phyloP scores from a whole-genome alignment of 2,113 vertebrate genomes.

The Tupaia tana region DNA sequence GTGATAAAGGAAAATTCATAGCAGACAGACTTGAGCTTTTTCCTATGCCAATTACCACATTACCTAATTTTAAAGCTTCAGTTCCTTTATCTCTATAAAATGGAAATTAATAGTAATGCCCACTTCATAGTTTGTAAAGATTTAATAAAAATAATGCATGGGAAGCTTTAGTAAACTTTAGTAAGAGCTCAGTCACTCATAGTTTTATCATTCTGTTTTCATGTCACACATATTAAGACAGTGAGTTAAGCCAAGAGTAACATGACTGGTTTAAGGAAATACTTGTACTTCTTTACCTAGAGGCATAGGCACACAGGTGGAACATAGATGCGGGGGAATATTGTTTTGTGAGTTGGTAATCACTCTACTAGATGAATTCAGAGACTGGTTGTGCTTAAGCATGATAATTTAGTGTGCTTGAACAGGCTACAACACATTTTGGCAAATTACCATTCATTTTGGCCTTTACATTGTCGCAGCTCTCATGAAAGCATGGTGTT shows the following conservation, averaged over 20 bases:
- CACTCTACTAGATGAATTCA: background rate
- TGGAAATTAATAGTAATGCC: background rate
- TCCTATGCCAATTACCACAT: background rate
- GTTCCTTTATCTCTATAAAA: slow-evolving; percentile 1
- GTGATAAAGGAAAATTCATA: background rate
- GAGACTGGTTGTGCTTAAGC: background rate
- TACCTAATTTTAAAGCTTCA: slow-evolving; percentile 46
- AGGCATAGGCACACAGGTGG: background rate
- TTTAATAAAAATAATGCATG: slow-evolving; percentile 7
- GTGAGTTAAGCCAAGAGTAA: background rate
- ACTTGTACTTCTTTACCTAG: background rate
- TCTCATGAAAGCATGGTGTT: background rate
- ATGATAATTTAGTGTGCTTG: background rate
- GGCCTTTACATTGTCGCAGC: background rate
- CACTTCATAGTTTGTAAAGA: background rate
- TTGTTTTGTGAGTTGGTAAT: background rate
- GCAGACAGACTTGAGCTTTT: background rate
- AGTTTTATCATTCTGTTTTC: background rate
- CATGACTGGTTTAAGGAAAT: background rate
- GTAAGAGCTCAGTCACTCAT: background rate
- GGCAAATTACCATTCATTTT: background rate
- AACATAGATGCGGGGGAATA: background rate
- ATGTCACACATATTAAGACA: background rate
- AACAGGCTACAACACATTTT: background rate
- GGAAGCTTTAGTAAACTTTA: slow-evolving; percentile 19